Base-by-base conservation (phyloP, 2,888 invertebrate genomes). In the Drosophila buzzatii region DNA sequence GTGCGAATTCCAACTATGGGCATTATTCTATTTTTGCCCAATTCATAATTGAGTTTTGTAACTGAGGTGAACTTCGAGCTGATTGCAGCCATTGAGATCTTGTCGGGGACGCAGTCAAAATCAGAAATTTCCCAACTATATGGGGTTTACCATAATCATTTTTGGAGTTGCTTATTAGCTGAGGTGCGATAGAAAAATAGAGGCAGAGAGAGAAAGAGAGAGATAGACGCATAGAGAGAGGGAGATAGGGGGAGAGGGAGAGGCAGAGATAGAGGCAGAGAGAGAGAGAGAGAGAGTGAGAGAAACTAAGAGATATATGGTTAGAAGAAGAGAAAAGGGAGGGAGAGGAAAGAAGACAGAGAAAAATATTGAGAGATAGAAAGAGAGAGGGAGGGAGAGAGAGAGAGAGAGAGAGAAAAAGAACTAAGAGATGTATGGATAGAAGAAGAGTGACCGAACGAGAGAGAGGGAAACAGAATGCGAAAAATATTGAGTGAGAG, bases 61-160 rank as follows among this genome's bases (percentile, higher is more conserved):
- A 8, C 3, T 33, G 18, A 31, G 33, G 12, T 12, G 31, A 49
- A 5, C 5, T 49, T n/a, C 1, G 12, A 51, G 51, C 33, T 51
- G 33, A 51, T 51, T 51, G 33, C 51, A 18, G 4, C 18, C 18
- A 51, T 51, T 51, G 33, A 51, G 31, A 49, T 18, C 31, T n/a
- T 8, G 16, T 8, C 16, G 9, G 16, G 27, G 45, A 27, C 47
- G n/a, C 2, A 2, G 27, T 0, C 8, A 31, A 23, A 16, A 0
- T 27, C 4, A 4, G 4, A 16, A 1, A 9, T 47, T 8, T 8
- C 2, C 9, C 27, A 16, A 31, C 10, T 10, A 31, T 10, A 31
- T n/a, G 0, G 2, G 10, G 9, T 10, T 47, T 31, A 31, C 14
- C 16, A 16, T 8, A 45, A 1, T 2, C 2, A 41, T 41, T 16